Percentiles rank a stretch among this genome's conserved stretches.
Evolutionary conservation across 2,888 invertebrate genomes (phyloP).

Genomic region (Acleris literana): DNA sequence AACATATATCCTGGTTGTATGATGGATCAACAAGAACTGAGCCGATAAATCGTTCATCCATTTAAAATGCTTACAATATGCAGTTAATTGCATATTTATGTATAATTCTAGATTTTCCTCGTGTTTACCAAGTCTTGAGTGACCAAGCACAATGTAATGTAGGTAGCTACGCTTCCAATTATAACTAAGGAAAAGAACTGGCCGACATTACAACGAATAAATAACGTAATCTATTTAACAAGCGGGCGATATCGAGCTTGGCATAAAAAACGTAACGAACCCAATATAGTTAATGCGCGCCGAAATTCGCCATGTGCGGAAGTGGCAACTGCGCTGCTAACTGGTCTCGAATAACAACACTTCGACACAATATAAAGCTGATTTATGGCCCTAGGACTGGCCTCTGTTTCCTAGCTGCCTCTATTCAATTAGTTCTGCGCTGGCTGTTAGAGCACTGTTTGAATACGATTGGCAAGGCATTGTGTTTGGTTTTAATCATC

Average conservation of each 20-base stretch:
- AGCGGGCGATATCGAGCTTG: constrained; percentile 43
- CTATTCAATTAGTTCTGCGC: constrained; percentile 30
- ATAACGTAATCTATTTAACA: constrained; percentile 34
- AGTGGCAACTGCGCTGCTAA: constrained; percentile 42
- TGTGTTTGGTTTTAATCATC: constrained; percentile 10
- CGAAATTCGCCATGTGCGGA: constrained; percentile 47
- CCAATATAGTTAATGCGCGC: constrained; percentile 35
- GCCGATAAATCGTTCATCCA: neutral
- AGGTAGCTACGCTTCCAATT: constrained; percentile 11
- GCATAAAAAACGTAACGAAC: constrained; percentile 45
- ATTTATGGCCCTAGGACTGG: constrained; percentile 28
- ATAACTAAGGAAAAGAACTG: constrained; percentile 28
- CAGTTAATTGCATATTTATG: neutral
- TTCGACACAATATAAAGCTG: constrained; percentile 24
- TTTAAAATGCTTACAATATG: neutral
- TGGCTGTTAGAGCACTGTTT: constrained; percentile 5
- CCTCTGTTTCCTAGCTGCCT: constrained; percentile 31
- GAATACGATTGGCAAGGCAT: constrained; percentile 15
- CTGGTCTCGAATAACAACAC: constrained; percentile 19
- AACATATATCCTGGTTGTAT: no score
- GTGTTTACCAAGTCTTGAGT: constrained; percentile 1
- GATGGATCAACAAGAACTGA: no score
- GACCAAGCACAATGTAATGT: constrained; percentile 15
- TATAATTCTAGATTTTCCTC: constrained; percentile 13
- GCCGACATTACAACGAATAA: constrained; percentile 33